Conservation (phyloP, 1,140 invertebrate species). For the Acromyrmex heyeri region DNA sequence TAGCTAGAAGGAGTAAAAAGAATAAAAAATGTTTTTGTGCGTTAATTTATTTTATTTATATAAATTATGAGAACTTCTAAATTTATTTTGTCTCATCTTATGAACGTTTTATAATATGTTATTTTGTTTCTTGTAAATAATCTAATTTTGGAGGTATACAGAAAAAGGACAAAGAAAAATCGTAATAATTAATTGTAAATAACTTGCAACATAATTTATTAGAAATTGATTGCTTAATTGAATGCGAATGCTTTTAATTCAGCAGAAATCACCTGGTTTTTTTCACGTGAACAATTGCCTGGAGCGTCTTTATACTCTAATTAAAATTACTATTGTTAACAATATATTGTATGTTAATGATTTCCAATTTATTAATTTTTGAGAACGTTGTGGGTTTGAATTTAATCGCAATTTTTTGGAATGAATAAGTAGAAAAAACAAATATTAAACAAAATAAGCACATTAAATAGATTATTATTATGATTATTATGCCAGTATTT, state of each 20-base stretch:
- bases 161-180: background rate
- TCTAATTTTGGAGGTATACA: background rate
- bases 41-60: background rate
- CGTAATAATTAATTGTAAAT: background rate
- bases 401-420: too few species aligned
- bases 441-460: too few species aligned
- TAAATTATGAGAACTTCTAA: background rate
- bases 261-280: too few species aligned
- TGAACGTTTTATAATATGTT: background rate
- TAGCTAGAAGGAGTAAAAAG: background rate
- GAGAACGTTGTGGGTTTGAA: too few species aligned
- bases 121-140: background rate
- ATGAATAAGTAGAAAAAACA: too few species aligned
- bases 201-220: background rate
- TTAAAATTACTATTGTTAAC: too few species aligned
- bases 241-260: background rate
- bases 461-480: too few species aligned
- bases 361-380: too few species aligned
- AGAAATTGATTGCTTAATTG: background rate
- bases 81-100: background rate
- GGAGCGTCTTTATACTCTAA: too few species aligned
- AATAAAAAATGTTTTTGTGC: background rate
- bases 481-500: too few species aligned
- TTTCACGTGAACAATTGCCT: too few species aligned
- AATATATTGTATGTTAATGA: too few species aligned